phyloP scores from a whole-genome alignment of 2,113 vertebrate genomes.

The Cyprinodon brontotheroides region DNA sequence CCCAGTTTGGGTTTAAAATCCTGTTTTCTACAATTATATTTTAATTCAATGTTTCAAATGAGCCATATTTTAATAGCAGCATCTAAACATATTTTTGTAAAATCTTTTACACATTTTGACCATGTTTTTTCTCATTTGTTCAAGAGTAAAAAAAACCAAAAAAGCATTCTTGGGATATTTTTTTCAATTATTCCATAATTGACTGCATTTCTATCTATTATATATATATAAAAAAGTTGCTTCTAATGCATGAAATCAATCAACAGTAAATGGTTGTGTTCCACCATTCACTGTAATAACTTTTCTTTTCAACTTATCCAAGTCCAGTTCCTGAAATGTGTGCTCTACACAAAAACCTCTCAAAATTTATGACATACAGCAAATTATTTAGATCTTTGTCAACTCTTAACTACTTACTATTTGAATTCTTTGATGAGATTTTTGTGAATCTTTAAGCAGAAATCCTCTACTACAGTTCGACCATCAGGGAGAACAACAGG shows the following conservation, averaged over 20 bases:
- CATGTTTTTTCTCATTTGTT: too few species aligned
- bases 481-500: constrained; percentile 92
- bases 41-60: not conserved
- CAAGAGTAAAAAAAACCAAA: too few species aligned
- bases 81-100: not conserved
- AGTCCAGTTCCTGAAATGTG: not conserved
- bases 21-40: not conserved
- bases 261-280: not conserved
- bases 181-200: too few species aligned
- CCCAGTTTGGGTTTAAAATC: not conserved
- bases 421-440: constrained; percentile 98
- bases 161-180: too few species aligned
- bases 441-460: constrained; percentile 99
- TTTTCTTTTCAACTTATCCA: not conserved
- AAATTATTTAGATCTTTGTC: not conserved
- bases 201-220: too few species aligned
- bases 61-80: not conserved
- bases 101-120: too few species aligned
- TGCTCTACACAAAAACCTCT: not conserved
- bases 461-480: constrained; percentile 92
- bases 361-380: not conserved
- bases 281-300: not conserved
- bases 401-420: constrained; percentile 85
- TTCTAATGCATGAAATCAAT: too few species aligned
- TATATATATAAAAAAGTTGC: too few species aligned